Percentiles rank a stretch among this genome's conserved stretches.
Conservation (phyloP, 2,888 invertebrate genomes). For the Alloscopus bannaensis region DNA sequence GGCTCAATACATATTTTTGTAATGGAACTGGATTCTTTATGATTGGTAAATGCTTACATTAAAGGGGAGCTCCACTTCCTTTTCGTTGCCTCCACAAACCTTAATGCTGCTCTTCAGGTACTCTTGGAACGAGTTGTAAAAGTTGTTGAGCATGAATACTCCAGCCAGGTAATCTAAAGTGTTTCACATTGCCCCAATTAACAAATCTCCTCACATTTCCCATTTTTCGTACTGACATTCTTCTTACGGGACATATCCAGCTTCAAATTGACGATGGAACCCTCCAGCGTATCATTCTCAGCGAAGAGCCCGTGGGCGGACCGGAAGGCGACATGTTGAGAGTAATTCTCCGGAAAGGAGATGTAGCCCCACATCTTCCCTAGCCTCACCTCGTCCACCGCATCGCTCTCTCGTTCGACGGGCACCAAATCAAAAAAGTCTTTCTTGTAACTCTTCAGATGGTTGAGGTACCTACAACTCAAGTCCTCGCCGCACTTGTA, state of each 20-base stretch:
- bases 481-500: slow-evolving; percentile 33
- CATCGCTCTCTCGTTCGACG: slow-evolving; percentile 26
- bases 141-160: slow-evolving; percentile 51
- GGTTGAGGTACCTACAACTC: slow-evolving; percentile 53
- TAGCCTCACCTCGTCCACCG: slow-evolving; percentile 24
- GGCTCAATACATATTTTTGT: too few species aligned
- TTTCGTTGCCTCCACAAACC: slow-evolving; percentile 32
- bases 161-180: slow-evolving; percentile 47
- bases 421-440: slow-evolving; percentile 55
- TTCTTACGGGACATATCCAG: slow-evolving; percentile 52
- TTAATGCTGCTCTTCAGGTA: slow-evolving; percentile 41
- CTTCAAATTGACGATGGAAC: slow-evolving; percentile 36
- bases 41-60: slow-evolving; percentile 30
- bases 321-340: slow-evolving; percentile 18
- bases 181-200: background rate
- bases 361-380: slow-evolving; percentile 61
- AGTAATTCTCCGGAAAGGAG: slow-evolving; percentile 44
- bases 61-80: slow-evolving; percentile 49
- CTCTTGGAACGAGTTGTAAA: slow-evolving; percentile 41
- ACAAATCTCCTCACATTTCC: background rate
- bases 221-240: background rate
- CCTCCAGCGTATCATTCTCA: slow-evolving; percentile 46
- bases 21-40: too few species aligned
- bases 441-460: slow-evolving; percentile 25
- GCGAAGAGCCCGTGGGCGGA: slow-evolving; percentile 31